Conservation (phyloP, 2,888 invertebrate species). For the Diadegma fenestrale region DNA sequence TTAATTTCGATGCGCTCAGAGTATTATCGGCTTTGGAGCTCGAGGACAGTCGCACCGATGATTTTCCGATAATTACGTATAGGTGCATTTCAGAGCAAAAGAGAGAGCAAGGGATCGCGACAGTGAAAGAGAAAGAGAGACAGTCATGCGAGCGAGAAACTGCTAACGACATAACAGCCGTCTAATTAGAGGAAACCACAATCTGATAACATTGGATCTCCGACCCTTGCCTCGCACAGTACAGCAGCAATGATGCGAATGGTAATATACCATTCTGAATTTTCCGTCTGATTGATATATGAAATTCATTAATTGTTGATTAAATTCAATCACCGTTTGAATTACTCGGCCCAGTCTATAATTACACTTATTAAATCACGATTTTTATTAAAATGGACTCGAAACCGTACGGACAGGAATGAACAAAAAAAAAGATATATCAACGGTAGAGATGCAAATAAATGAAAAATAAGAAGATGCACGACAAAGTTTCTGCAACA, state of each 20-base stretch:
- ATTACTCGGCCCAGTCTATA: background rate
- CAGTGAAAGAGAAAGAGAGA: constrained; percentile 1
- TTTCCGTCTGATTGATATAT: background rate
- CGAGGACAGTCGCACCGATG: constrained; percentile 33
- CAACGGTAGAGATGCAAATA: background rate
- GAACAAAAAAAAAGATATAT: background rate
- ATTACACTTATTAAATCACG: background rate
- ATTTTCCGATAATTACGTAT: constrained; percentile 52
- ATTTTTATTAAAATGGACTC: background rate
- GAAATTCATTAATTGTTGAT: background rate
- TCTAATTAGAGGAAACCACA: constrained; percentile 57
- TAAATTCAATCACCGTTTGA: constrained; percentile 2
- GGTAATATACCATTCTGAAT: constrained; percentile 6
- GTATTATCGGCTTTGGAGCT: constrained; percentile 31
- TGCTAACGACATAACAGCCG: constrained; percentile 48
- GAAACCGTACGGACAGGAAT: background rate
- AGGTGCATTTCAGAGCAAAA: background rate
- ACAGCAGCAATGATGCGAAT: constrained; percentile 13
- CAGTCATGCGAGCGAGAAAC: constrained; percentile 20
- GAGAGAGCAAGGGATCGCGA: background rate
- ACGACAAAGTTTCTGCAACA: background rate
- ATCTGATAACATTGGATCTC: constrained; percentile 36
- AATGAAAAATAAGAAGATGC: background rate
- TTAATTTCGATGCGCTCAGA: constrained; percentile 39
- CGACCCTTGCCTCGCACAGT: constrained; percentile 3